Conservation (phyloP, 2,797 vertebrate species). For the Ceryle rudis region DNA sequence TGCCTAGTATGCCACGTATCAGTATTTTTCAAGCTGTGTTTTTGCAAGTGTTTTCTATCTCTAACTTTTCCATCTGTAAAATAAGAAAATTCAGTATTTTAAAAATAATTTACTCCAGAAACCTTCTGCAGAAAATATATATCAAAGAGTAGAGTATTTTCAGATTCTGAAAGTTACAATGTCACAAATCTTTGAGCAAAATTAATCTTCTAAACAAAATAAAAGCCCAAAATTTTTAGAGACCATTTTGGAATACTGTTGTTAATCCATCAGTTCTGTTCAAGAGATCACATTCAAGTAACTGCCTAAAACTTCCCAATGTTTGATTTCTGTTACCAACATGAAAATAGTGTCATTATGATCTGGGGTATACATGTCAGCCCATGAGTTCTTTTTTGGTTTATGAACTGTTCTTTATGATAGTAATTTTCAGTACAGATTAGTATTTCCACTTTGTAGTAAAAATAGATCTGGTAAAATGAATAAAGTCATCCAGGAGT, state of each 20-base stretch:
- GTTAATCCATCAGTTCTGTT: background rate
- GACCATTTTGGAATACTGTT: background rate
- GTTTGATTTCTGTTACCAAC: background rate
- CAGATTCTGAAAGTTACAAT: background rate
- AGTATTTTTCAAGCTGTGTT: background rate
- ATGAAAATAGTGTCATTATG: background rate
- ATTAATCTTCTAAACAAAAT: background rate
- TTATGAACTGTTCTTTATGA: background rate
- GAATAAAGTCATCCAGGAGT: background rate
- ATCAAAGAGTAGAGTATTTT: background rate
- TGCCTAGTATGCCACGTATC: background rate
- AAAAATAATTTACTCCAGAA: background rate
- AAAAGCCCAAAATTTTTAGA: background rate
- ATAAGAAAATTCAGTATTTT: background rate
- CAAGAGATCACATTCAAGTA: background rate
- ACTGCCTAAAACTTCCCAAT: background rate
- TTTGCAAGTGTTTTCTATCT: background rate
- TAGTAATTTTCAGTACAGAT: background rate
- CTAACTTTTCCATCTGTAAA: background rate
- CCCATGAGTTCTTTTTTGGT: background rate
- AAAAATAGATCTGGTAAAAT: background rate
- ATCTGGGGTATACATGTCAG: background rate
- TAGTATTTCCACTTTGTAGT: background rate
- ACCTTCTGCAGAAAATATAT: background rate
- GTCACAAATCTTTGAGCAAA: background rate